A percentile compares a stretch with the other conserved stretches of the same genome.
Evolutionary conservation across 2,797 vertebrate species (phyloP).

Genomic region (Chrosomus eos): DNA sequence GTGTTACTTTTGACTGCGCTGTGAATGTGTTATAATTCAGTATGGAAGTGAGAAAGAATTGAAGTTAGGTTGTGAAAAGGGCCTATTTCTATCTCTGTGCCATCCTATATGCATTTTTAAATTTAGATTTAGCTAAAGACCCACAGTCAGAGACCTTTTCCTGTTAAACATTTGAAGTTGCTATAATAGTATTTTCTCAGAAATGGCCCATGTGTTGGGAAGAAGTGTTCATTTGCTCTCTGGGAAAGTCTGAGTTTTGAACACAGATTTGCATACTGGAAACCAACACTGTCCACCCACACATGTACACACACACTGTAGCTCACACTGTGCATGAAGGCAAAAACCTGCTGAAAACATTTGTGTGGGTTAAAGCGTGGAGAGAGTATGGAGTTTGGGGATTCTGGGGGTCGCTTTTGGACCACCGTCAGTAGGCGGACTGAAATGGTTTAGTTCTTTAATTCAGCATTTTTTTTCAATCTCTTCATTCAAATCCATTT

Average conservation of each 20-base stretch:
- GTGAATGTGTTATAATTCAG: neutral
- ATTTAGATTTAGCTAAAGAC: conserved; percentile 8
- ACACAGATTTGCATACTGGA: conserved; percentile 50
- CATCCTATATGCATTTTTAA: neutral
- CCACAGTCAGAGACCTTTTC: conserved; percentile 3
- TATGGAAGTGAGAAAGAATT: neutral
- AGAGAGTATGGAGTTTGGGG: conserved; percentile 25
- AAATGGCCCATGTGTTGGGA: neutral
- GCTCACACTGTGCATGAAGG: conserved; percentile 33
- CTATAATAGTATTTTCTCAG: conserved; percentile 29
- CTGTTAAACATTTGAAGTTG: neutral
- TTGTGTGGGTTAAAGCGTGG: conserved; percentile 32
- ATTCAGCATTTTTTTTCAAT: neutral
- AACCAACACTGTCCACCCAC: conserved; percentile 46
- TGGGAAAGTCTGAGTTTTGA: conserved; percentile 23
- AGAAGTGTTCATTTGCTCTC: conserved; percentile 23
- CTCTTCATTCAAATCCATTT: neutral
- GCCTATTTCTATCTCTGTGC: neutral
- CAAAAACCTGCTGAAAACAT: conserved; percentile 41
- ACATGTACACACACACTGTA: conserved; percentile 23
- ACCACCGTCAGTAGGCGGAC: neutral
- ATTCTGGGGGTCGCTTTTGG: conserved; percentile 8
- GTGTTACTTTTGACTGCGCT: conserved; percentile 58
- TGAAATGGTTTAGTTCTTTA: neutral
- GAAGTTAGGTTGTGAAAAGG: neutral